Conservation (phyloP, 2,113 vertebrate genomes). For the Callocephalon fimbriatum region DNA sequence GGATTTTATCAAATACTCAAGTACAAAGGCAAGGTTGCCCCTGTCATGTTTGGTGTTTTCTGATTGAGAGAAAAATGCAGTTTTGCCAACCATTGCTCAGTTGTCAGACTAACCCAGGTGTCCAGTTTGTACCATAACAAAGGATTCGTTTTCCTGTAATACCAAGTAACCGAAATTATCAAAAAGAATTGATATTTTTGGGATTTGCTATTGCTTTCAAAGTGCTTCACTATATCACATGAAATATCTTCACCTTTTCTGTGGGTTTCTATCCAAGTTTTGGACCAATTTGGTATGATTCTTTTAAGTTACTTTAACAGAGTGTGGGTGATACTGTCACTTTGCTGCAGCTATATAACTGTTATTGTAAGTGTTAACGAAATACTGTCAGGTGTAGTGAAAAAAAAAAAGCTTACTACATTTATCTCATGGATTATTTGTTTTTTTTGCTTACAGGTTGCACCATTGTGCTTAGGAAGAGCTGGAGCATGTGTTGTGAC, state of each 20-base stretch:
- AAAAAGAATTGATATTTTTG: background rate
- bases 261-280: background rate
- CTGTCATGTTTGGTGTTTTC: background rate
- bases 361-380: background rate
- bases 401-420: background rate
- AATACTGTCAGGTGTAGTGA: background rate
- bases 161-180: background rate
- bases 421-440: background rate
- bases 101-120: background rate
- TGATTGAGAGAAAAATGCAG: background rate
- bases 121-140: background rate
- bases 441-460: constrained; percentile 82
- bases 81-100: background rate
- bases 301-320: background rate
- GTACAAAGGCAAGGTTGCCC: background rate
- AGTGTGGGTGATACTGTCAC: background rate
- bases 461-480: constrained; percentile 93
- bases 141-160: background rate
- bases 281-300: background rate
- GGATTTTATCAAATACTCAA: background rate
- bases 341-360: background rate
- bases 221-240: background rate
- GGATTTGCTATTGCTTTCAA: background rate
- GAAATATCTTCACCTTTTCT: background rate
- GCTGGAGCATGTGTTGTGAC: constrained; percentile 94